Conservation (phyloP, 2,888 invertebrate species). For the Dyspetes luteomarginatus region DNA sequence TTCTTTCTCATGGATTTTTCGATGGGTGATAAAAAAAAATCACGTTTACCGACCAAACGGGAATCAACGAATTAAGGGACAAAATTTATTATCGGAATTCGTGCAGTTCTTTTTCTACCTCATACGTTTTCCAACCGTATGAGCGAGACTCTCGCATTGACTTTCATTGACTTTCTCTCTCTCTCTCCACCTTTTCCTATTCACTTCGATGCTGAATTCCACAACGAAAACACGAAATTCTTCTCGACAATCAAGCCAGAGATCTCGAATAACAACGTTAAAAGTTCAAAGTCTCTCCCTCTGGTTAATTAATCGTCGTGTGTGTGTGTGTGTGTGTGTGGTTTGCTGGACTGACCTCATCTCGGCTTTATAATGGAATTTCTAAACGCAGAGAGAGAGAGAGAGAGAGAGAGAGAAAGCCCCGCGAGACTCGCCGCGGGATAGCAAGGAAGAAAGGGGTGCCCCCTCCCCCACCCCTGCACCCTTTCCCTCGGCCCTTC, state of each 20-base stretch:
- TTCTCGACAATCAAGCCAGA: slow-evolving; percentile 29
- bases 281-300: neutral
- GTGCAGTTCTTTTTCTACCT: slow-evolving; percentile 10
- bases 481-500: slow-evolving; percentile 39
- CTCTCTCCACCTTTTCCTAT: neutral
- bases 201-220: slow-evolving; percentile 40
- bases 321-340: slow-evolving; percentile 21
- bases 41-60: slow-evolving; percentile 14
- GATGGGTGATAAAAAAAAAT: neutral
- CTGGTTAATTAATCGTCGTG: slow-evolving; percentile 26
- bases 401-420: slow-evolving; percentile 6
- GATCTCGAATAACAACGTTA: neutral
- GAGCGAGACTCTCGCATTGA: no score
- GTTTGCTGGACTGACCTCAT: slow-evolving; percentile 71
- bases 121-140: no score
- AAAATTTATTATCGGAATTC: slow-evolving; percentile 62
- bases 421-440: neutral
- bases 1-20: neutral
- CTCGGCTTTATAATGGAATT: slow-evolving; percentile 78
- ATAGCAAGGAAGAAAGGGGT: slow-evolving; percentile 13
- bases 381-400: slow-evolving; percentile 71
- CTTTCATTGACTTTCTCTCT: no score
- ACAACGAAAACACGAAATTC: slow-evolving; percentile 48
- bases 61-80: slow-evolving; percentile 62
- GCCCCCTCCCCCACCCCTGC: no score